phyloP scores from a whole-genome alignment of 37 sponge, comb jelly and placozoan genomes.

The Lycopodina hypogea region DNA sequence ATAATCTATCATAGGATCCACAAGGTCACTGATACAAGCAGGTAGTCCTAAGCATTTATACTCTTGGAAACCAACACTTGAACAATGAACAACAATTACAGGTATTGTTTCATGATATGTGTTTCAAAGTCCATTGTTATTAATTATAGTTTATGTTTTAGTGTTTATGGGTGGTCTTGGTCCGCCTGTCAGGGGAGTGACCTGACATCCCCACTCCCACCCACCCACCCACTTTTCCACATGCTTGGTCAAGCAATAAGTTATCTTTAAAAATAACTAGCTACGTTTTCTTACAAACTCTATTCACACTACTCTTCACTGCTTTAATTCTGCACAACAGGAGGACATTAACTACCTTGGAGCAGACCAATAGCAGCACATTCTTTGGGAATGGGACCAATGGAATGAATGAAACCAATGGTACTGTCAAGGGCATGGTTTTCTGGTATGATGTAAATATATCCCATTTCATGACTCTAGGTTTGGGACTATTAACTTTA shows the following conservation, averaged over 20 bases:
- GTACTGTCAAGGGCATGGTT: background rate
- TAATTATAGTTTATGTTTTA: too few species aligned
- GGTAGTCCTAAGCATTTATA: too few species aligned
- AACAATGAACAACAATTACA: too few species aligned
- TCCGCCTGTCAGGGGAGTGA: too few species aligned
- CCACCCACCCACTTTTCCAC: constrained; percentile 60
- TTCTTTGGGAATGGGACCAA: background rate
- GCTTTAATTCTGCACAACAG: constrained; percentile 15
- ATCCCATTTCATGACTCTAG: constrained; percentile 30
- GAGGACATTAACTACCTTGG: background rate
- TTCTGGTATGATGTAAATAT: constrained; percentile 19
- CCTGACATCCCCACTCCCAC: constrained; percentile 42
- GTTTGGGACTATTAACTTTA: constrained; percentile 7
- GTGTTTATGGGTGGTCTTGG: too few species aligned
- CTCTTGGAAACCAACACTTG: too few species aligned
- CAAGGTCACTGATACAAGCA: too few species aligned
- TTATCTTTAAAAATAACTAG: constrained; percentile 7
- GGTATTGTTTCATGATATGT: too few species aligned
- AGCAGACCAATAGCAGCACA: background rate
- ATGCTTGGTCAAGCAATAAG: constrained; percentile 54
- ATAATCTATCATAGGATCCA: too few species aligned
- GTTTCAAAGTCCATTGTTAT: constrained; percentile 49
- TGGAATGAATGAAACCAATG: too few species aligned
- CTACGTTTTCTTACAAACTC: constrained; percentile 39
- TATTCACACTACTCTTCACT: constrained; percentile 55